Conservation (phyloP, 2,888 invertebrate genomes). For the Coelogynopora nodosa region DNA sequence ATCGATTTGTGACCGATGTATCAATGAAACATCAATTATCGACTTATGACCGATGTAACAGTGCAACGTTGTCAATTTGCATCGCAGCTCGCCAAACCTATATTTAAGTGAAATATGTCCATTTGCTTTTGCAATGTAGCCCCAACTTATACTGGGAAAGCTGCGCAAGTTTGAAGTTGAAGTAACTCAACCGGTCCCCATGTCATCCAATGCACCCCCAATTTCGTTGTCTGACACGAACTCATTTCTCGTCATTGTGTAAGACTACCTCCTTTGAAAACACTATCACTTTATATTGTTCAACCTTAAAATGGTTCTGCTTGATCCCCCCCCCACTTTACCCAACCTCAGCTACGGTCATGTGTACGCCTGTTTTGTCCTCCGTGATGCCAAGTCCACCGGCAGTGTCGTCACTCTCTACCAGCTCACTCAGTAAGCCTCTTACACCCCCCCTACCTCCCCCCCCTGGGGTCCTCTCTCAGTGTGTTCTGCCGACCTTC, state of each 20-base stretch:
- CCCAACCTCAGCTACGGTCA: constrained; percentile 16
- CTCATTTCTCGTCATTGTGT: neutral
- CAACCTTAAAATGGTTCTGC: too few relatives aligned
- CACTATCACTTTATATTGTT: too few relatives aligned
- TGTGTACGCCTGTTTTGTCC: constrained; percentile 4
- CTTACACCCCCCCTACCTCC: neutral
- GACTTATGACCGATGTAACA: too few relatives aligned
- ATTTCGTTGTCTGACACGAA: neutral
- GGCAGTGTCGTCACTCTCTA: neutral
- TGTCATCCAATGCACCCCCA: neutral
- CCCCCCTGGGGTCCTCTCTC: too few relatives aligned
- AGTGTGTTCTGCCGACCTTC: neutral
- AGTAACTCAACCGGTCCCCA: neutral
- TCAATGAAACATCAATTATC: too few relatives aligned
- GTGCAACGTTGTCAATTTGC: too few relatives aligned
- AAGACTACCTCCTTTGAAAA: too few relatives aligned
- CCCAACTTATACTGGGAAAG: neutral
- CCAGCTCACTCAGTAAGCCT: constrained; percentile 1
- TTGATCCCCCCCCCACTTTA: too few relatives aligned
- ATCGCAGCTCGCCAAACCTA: too few relatives aligned
- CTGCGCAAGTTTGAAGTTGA: constrained; percentile 2
- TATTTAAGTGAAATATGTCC: too few relatives aligned
- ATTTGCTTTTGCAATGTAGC: neutral
- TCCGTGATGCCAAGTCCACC: neutral
- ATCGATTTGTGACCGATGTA: too few relatives aligned